Evolutionary conservation across 2,797 vertebrate genomes (phyloP).

Genomic region (Gallinago solitaria): DNA sequence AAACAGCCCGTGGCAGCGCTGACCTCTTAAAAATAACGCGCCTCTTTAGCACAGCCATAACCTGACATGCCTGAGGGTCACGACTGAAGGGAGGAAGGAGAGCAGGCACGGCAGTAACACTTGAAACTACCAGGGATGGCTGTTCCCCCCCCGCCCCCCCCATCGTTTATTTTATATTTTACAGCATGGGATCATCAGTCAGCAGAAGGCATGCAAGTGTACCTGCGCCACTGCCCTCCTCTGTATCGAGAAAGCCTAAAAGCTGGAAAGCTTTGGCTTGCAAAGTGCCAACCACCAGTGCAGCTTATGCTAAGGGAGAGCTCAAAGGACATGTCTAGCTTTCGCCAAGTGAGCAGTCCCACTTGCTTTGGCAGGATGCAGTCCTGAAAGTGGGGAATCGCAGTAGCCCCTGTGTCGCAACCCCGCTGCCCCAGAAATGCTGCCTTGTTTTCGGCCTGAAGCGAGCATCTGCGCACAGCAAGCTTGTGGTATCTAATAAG

Average conservation of each 20-base stretch:
- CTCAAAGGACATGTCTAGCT: not conserved
- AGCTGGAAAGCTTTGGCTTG: not conserved
- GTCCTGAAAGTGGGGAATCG: not conserved
- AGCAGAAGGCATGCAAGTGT: not conserved
- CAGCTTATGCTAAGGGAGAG: not conserved
- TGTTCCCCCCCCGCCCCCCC: no score
- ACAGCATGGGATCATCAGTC: accelerated
- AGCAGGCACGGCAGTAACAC: not conserved
- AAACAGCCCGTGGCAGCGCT: not conserved
- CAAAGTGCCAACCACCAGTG: not conserved
- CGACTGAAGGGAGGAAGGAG: not conserved
- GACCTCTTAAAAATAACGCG: not conserved
- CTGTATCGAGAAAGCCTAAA: not conserved
- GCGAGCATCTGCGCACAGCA: not conserved
- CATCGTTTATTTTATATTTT: not conserved
- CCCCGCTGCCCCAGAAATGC: not conserved
- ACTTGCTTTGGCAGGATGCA: not conserved
- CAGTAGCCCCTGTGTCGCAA: not conserved
- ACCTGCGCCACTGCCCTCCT: not conserved
- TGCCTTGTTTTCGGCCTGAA: not conserved
- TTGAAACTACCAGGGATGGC: not conserved
- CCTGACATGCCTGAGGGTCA: not conserved
- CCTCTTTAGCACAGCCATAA: not conserved
- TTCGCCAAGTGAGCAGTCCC: not conserved
- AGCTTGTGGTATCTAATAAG: not conserved